Base-by-base conservation (phyloP, 92 coral and sea anemone species). In the Parazoanthus swiftii region DNA sequence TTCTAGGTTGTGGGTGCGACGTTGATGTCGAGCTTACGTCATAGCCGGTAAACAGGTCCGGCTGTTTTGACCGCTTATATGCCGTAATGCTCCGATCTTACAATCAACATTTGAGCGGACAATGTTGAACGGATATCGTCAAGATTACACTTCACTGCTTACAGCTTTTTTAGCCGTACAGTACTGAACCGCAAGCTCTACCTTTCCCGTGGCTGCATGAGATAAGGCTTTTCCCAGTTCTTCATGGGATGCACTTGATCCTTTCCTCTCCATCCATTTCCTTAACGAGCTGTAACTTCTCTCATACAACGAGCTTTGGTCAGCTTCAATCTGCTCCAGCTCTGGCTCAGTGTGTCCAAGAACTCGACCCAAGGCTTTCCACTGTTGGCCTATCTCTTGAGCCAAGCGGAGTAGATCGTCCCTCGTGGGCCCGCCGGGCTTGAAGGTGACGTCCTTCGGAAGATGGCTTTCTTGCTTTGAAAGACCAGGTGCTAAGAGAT, bases 301-400 rank as follows among this genome's bases (percentile, higher is more conserved):
- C 36, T 91, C 93, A 39, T 67, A 91, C 42, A 88, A 78, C 38
- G 16, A 1, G 25, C 56, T 6, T 16, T 91, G 75, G 86, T 91
- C 83, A 15, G 70, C 75, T 46, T 82, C 90, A 46, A 91, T 91
- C 44, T 77, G 91, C 48, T 70, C 58, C 51, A 91, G 79, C 0
- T 6, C 46, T 1, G 89, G 0, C 11, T 88, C 93, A 23, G 36
- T 2, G 3, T 88, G 51, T 20, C 46, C 81, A 75, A 91, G 54
- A 20, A 88, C 81, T 20, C 88, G 86, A 4, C 88, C 93, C 42
- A 91, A 44, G 8, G 21, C 38, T 84, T 88, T 91, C 93, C 93
- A 91, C 72, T 26, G 74, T 5, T 3, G 82, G 42, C 71, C 88
- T 20, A 91, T 83, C 23, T 84, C 88, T 5, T 1, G 35, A 0